Evolutionary conservation across 2,888 invertebrate species (phyloP).

Genomic region (Andrena dorsata): DNA sequence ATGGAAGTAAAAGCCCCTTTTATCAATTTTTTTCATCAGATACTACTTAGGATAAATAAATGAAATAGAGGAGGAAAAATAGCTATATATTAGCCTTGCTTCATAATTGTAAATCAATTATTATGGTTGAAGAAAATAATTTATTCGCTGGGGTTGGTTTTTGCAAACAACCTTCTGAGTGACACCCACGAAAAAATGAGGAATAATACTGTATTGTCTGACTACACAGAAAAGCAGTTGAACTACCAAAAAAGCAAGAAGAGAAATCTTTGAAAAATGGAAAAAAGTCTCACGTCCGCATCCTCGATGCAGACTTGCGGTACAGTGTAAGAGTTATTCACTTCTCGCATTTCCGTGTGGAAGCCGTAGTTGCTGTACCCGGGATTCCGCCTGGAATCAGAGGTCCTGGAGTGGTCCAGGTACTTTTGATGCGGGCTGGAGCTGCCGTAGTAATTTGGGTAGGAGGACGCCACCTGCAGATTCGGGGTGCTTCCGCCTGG

Average conservation of each 20-base stretch:
- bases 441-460: constrained; percentile 80
- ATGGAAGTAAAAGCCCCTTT: too few relatives aligned
- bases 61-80: too few relatives aligned
- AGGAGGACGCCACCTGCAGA: constrained; percentile 72
- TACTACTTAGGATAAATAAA: too few relatives aligned
- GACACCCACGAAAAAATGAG: background rate
- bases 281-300: constrained; percentile 75
- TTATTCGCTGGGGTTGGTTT: background rate
- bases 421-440: constrained; percentile 75
- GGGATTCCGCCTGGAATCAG: constrained; percentile 70
- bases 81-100: too few relatives aligned
- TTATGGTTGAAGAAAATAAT: too few relatives aligned
- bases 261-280: constrained; percentile 1
- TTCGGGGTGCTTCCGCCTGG: constrained; percentile 63
- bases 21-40: too few relatives aligned
- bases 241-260: background rate
- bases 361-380: constrained; percentile 82
- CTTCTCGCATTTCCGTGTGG: constrained; percentile 81
- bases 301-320: constrained; percentile 80
- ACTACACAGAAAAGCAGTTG: background rate
- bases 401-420: constrained; percentile 41
- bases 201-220: background rate
- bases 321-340: constrained; percentile 78
- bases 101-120: too few relatives aligned
- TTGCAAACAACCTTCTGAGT: background rate